Base-by-base conservation (phyloP, 1,140 invertebrate genomes). In the Drosophila santomea region DNA sequence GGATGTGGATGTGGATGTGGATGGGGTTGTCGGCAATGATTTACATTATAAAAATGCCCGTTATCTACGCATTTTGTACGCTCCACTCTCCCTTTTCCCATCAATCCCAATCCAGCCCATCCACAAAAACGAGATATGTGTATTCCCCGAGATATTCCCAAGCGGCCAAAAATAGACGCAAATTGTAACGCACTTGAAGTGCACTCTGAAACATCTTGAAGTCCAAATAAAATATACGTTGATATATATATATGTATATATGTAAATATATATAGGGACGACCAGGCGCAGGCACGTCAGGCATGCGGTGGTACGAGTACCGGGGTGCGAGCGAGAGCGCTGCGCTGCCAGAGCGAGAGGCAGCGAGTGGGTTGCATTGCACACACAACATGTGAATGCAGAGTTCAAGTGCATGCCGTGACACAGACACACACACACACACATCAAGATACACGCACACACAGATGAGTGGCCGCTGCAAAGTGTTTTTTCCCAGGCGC, bases 401-500 rank as follows among this genome's bases (percentile, higher is more conserved):
- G 82, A 85, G 81, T 85, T 85, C 81, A 85, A 85, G 81, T 85
- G 78, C 81, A 85, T 85, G 83, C 62, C 82, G 66, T 85, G 81
- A 81, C 81, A 84, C 71, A 75, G 64, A 69, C 81, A 75, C 44
- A 38, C 38, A 77, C 41, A 57, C 17, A 39, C 48, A 35, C 20
- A 25, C 23, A 4, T 3, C 1, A 23, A 17, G 17, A 20, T 2
- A 2, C 20, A 43, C 17, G 20, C 25, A 48, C 61, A 32, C 32
- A 51, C 41, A 48, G 45, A 48, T 73, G 58, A 32, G 54, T 54
- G 28, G 17, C 50, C 43, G 58, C 51, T 62, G 88, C 83, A 91
- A 91, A 91, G 88, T 91, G 88, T 91, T 91, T 90, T 84, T 91
- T 91, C 89, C 88, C 88, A 91, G 74, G 78, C 61, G 68, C 83